Base-by-base conservation (phyloP, 2,888 invertebrate species). In the Eilema sororculum region DNA sequence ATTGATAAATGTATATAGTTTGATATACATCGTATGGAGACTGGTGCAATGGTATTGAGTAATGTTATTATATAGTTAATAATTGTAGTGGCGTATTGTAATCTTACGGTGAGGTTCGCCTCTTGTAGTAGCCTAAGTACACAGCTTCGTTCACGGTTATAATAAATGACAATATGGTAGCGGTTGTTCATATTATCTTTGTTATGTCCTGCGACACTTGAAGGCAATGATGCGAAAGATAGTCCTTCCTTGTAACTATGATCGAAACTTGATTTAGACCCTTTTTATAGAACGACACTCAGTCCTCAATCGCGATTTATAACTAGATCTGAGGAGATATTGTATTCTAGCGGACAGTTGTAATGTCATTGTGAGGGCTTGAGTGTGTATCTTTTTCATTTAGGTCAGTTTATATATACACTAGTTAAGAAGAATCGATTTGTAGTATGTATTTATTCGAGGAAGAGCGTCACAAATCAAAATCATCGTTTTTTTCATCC, bases 131-230 rank as follows among this genome's bases (percentile, higher is more conserved):
- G 69, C 72, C 61, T 81, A 78, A 76, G 74, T 68, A 80, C 80
- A 84, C 76, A 65, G 82, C 79, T 81, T 80, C 78, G 81, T 86
- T 86, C 82, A 87, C 87, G 78, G 81, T 84, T 85, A 73, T 86
- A 84, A 84, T 81, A 83, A 85, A 89, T 84, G 92, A 92, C 92
- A 93, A 93, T 93, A 93, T 89, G 76, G 84, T 90, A 92, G 88
- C 85, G 81, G 78, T 82, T 86, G 84, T 83, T 61, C 57, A 72
- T 84, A 78, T 80, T 83, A 78, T 75, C 78, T 76, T 77, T 81
- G 81, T 85, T 83, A 81, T 76, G 65, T 78, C 72, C 73, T 74
- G 63, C 66, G 76, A 80, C 83, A 85, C 81, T 77, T 70, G 77
- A 86, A 86, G 86, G 86, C 85, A 86, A 82, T 82, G 85, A 84